Evolutionary conservation across 2,797 vertebrate genomes (phyloP).

Genomic region (Poeciliopsis gracilis): DNA sequence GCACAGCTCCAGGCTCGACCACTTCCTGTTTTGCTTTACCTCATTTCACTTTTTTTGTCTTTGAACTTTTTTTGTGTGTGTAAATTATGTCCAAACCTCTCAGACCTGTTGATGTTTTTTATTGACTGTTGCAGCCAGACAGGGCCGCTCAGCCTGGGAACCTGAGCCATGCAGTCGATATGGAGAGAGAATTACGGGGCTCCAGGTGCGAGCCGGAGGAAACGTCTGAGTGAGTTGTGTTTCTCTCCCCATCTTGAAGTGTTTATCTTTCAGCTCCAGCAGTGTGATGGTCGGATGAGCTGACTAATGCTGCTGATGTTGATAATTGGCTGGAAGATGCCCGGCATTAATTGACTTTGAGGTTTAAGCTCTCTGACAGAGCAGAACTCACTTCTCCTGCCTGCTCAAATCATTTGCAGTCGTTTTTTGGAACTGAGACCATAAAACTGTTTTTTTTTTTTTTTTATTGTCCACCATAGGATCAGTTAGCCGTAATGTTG

Average conservation of each 20-base stretch:
- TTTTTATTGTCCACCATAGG: background rate
- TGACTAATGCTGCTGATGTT: background rate
- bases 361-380: constrained; percentile 5
- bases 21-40: background rate
- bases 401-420: background rate
- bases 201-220: background rate
- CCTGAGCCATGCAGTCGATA: background rate
- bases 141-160: background rate
- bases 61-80: background rate
- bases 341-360: background rate
- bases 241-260: background rate
- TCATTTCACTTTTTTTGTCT: background rate
- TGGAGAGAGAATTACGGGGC: background rate
- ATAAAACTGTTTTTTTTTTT: background rate
- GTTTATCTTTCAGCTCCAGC: background rate
- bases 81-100: background rate
- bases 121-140: background rate
- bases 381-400: background rate
- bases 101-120: background rate
- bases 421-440: background rate
- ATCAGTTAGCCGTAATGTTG: background rate
- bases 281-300: background rate
- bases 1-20: background rate
- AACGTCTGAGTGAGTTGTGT: background rate
- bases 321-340: background rate